phyloP scores from a whole-genome alignment of 2,888 invertebrate species.

The Automeris io region DNA sequence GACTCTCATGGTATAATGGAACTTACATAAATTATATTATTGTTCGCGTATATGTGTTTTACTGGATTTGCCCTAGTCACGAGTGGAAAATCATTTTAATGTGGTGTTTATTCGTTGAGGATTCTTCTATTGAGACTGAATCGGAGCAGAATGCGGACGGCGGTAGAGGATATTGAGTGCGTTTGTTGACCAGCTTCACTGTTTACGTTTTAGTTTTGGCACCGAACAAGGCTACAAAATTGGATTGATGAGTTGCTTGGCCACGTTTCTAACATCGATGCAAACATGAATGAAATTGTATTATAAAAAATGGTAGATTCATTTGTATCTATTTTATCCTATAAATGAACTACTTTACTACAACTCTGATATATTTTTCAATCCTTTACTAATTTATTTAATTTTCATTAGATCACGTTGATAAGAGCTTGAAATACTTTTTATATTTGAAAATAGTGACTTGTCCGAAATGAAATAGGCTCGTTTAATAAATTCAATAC shows the following conservation, averaged over 20 bases:
- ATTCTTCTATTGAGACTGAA: slow-evolving; percentile 30
- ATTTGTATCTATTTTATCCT: neutral
- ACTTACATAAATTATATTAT: too few relatives aligned
- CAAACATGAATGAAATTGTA: slow-evolving; percentile 40
- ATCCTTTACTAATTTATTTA: too few relatives aligned
- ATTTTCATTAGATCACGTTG: too few relatives aligned
- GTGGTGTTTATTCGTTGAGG: slow-evolving; percentile 36
- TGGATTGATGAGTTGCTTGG: slow-evolving; percentile 53
- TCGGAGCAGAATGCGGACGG: slow-evolving; percentile 33
- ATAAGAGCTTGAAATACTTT: too few relatives aligned
- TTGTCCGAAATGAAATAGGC: neutral
- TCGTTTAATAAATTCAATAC: slow-evolving; percentile 11
- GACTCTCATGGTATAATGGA: slow-evolving; percentile 27
- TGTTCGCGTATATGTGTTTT: too few relatives aligned
- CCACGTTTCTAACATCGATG: slow-evolving; percentile 41
- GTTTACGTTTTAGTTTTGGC: slow-evolving; percentile 69
- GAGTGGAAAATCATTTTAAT: slow-evolving; percentile 32
- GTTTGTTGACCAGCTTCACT: slow-evolving; percentile 56
- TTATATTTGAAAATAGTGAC: neutral
- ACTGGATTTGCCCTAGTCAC: slow-evolving; percentile 33
- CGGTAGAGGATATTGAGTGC: slow-evolving; percentile 39
- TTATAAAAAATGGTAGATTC: neutral
- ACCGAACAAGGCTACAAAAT: slow-evolving; percentile 61
- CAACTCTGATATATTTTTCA: neutral
- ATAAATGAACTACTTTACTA: neutral